phyloP scores from a whole-genome alignment of 1,140 invertebrate species.

The Vollenhovia emeryi region DNA sequence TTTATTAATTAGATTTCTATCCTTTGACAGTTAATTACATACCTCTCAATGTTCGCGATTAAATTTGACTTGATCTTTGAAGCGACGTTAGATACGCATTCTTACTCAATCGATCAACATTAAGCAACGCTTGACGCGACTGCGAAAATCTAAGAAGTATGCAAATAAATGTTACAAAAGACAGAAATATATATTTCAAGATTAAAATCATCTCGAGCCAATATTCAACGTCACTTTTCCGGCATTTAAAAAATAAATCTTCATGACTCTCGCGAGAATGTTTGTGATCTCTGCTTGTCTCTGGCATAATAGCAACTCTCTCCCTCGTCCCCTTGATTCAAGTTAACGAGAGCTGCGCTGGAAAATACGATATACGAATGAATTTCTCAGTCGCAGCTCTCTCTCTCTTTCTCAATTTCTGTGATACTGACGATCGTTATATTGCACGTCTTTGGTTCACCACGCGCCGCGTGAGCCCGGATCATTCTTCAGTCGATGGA shows the following conservation, averaged over 20 bases:
- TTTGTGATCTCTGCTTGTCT: background rate
- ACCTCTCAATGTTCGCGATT: conserved; percentile 1
- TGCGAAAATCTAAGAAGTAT: conserved; percentile 18
- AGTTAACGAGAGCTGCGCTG: conserved; percentile 3
- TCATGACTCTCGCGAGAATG: background rate
- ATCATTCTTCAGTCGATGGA: conserved; percentile 39
- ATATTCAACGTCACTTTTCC: background rate
- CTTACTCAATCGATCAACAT: background rate
- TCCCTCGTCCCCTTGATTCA: background rate
- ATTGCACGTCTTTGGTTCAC: conserved; percentile 26
- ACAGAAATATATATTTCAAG: background rate
- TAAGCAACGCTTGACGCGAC: background rate
- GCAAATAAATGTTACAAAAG: conserved; percentile 28
- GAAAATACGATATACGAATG: conserved; percentile 1
- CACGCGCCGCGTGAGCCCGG: conserved; percentile 13
- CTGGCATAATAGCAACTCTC: background rate
- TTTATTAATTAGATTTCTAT: background rate
- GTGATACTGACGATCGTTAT: conserved; percentile 4
- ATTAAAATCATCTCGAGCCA: background rate
- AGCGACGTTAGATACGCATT: background rate
- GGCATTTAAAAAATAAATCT: background rate
- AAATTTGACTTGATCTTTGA: background rate
- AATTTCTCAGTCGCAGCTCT: background rate
- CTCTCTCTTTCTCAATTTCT: background rate
- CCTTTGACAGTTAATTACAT: conserved; percentile 19